Conservation (phyloP, 1,140 invertebrate genomes). For the Drosophila lacteicornis region DNA sequence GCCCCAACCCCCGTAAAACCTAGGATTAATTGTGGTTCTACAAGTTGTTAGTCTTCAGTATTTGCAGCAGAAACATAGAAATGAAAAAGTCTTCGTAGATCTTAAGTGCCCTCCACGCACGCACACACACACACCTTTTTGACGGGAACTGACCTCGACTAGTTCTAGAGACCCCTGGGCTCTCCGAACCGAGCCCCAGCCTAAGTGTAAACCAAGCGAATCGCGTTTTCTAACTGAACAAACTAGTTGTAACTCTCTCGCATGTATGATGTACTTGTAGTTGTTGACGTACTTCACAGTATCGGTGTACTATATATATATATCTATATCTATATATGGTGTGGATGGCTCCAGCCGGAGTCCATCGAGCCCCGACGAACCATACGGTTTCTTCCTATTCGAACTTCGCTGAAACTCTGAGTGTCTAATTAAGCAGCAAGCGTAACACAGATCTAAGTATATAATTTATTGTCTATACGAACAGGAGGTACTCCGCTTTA, state of each 20-base stretch:
- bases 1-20: not conserved
- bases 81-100: slow-evolving; percentile 67
- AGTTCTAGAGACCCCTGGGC: slow-evolving; percentile 15
- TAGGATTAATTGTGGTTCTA: slow-evolving; percentile 48
- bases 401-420: slow-evolving; percentile 79
- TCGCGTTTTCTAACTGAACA: slow-evolving; percentile 76
- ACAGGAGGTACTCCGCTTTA: slow-evolving; percentile 43
- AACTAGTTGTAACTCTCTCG: slow-evolving; percentile 68
- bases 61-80: slow-evolving; percentile 52
- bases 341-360: not conserved
- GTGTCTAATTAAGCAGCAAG: slow-evolving; percentile 65
- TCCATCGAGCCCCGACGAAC: slow-evolving; percentile 30
- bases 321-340: slow-evolving; percentile 41
- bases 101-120: slow-evolving; percentile 37
- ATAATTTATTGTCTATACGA: slow-evolving; percentile 61
- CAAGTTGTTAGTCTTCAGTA: slow-evolving; percentile 65
- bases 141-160: slow-evolving; percentile 52
- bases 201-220: slow-evolving; percentile 49
- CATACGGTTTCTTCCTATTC: slow-evolving; percentile 77
- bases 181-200: slow-evolving; percentile 4
- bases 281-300: slow-evolving; percentile 43
- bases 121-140: slow-evolving; percentile 17
- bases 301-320: slow-evolving; percentile 47
- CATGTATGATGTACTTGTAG: slow-evolving; percentile 44
- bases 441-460: slow-evolving; percentile 41